Evolutionary conservation across 2,797 vertebrate species (phyloP).

Genomic region (Channallabes apus): DNA sequence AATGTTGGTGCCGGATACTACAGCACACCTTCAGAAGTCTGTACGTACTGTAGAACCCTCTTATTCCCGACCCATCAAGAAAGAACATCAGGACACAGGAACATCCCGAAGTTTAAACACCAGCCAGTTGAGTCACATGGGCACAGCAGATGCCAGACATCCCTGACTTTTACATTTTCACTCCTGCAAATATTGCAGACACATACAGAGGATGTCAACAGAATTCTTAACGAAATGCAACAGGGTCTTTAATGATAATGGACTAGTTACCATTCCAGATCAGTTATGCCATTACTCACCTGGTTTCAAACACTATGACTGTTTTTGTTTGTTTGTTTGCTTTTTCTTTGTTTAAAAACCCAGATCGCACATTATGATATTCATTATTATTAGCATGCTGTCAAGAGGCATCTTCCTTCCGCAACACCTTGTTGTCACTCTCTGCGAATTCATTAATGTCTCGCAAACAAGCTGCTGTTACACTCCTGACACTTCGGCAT

Average conservation of each 20-base stretch:
- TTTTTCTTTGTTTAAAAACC: constrained; percentile 3
- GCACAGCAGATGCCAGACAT: not conserved
- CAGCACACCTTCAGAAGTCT: no score
- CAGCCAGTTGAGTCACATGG: not conserved
- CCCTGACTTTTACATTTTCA: not conserved
- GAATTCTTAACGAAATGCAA: not conserved
- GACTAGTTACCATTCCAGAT: constrained; percentile 16
- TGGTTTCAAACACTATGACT: not conserved
- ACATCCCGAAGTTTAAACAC: not conserved
- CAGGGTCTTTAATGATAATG: not conserved
- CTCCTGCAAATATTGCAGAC: not conserved
- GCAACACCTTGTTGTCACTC: constrained; percentile 18
- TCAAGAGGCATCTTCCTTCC: constrained; percentile 27
- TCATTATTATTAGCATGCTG: constrained; percentile 38
- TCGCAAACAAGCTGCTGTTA: constrained; percentile 23
- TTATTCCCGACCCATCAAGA: not conserved
- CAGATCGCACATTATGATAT: constrained; percentile 18
- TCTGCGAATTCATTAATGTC: constrained; percentile 32
- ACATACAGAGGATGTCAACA: not conserved
- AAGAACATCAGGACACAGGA: not conserved
- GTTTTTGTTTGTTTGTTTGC: not conserved
- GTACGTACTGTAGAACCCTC: not conserved
- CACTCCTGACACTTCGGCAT: not conserved
- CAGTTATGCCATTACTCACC: constrained; percentile 25
- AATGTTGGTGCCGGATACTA: no score